Evolutionary conservation across 2,888 invertebrate species (phyloP), one percentile per base, ranked within the genome.

Genomic region (Augiades crinisus): DNA sequence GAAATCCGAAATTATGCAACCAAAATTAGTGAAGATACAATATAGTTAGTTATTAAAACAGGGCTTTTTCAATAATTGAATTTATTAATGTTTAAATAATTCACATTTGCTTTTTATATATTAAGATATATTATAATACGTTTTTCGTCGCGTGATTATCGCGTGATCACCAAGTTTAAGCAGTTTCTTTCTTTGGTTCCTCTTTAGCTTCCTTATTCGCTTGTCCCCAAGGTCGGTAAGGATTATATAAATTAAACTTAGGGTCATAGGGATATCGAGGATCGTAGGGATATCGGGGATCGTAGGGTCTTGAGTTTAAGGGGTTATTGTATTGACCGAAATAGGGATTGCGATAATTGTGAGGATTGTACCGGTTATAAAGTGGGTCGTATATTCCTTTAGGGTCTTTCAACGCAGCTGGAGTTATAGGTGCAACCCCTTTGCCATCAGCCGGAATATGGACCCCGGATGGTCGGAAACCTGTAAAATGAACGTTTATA

Each of bases 401-500:
- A 10, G 50, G 37, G 16, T 51, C 50, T 36, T 30, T 44, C 7
- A 50, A n/a, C 7, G 53, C 60, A 41, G 50, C 47, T 52, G 52
- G 37, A 21, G 41, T n/a, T 1, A 41, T 52, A n/a, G 50, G 51
- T 6, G 22, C 7, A 12, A 59, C 87, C 73, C 66, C 91, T 84
- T 70, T 92, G 72, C 69, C 92, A 83, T 68, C 90, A 71, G 92
- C 91, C 12, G 93, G 92, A 43, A 94, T 79, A 67, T 93, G 93
- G 5, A 92, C 90, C n/a, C 93, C 93, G 56, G 91, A 88, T 24
- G 93, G 91, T 60, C 92, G 90, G 76, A 93, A 94, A 45, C 88
- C 89, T 88, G 68, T 19, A 60, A 58, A 56, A 36, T n/a, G n/a
- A n/a, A n/a, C n/a, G n/a, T n/a, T n/a, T n/a, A n/a, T n/a, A n/a